Evolutionary conservation across 2,113 vertebrate genomes (phyloP), one percentile per base, ranked within the genome.

Genomic region (Mormyrus lacerda): DNA sequence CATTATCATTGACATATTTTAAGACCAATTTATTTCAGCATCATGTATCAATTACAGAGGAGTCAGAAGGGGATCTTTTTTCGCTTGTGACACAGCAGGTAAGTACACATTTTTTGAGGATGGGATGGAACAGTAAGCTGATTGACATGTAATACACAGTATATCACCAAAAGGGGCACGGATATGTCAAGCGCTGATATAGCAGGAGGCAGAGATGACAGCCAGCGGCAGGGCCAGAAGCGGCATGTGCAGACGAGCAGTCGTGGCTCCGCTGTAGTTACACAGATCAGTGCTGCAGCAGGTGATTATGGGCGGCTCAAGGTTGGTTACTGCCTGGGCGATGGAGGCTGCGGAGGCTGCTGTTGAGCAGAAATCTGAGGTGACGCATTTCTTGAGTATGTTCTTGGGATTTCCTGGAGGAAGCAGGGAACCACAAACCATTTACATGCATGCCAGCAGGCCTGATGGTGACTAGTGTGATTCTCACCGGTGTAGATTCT

Each of bases 241-340:
- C 3, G 31, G 7, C 3, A 6, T 7, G 87, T 90, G 90, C 11
- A 76, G 31, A 39, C 87, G 91, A n/a, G 92, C 5, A 0, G 89
- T 90, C 27, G 92, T 10, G 0, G 91, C 94, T 15, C 89, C 90
- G 24, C 91, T 95, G 89, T 90, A 90, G 91, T 95, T 95, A 39
- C 95, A 95, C 53, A 94, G 88, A 53, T 93, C 35, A 11, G 45
- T 88, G 19, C 6, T 92, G 91, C 95, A 95, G 91, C 95, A 96
- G 88, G 35, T 86, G 13, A 55, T 19, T 21, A 6, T 55, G 51
- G 4, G 17, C 17, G 17, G 17, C 51, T 55, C 17, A 55, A 6
- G 17, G 51, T 6, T 55, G 51, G 51, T 55, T 5, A 55, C 19
- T 19, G 19, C 1, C 17, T 55, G 17, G 17, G 0, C 1, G 0